Conservation (phyloP, 1,140 invertebrate species). For the Leguminivora glycinivorella region DNA sequence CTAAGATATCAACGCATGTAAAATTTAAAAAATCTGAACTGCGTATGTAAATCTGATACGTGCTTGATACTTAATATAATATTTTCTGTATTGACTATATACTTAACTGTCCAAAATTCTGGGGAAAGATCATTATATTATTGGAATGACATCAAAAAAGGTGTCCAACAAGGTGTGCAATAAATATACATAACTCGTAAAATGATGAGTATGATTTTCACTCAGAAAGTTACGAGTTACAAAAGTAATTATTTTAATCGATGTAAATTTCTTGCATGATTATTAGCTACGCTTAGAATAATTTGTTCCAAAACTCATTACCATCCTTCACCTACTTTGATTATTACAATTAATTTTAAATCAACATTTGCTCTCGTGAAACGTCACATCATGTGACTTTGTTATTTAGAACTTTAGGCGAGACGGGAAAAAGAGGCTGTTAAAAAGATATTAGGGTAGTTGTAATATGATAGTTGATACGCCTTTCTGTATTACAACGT, state of each 20-base stretch:
- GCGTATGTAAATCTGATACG: too few species aligned
- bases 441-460: slow-evolving; percentile 16
- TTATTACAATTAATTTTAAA: slow-evolving; percentile 50
- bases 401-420: slow-evolving; percentile 39
- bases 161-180: too few species aligned
- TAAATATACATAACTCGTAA: too few species aligned
- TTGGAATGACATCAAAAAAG: too few species aligned
- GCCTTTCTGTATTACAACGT: background rate
- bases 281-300: slow-evolving; percentile 16
- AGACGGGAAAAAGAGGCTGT: slow-evolving; percentile 37
- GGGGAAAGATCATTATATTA: too few species aligned
- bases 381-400: slow-evolving; percentile 65
- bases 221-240: background rate
- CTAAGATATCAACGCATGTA: too few species aligned
- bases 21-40: too few species aligned
- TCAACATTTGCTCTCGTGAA: slow-evolving; percentile 53
- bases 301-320: slow-evolving; percentile 24
- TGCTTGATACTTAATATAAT: too few species aligned
- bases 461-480: background rate
- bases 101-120: too few species aligned
- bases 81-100: too few species aligned
- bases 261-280: slow-evolving; percentile 14
- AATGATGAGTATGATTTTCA: background rate
- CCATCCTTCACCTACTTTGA: slow-evolving; percentile 63
- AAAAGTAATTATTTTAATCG: background rate